Evolutionary conservation across 2,113 vertebrate genomes (phyloP).

Genomic region (Laticauda laticaudata): DNA sequence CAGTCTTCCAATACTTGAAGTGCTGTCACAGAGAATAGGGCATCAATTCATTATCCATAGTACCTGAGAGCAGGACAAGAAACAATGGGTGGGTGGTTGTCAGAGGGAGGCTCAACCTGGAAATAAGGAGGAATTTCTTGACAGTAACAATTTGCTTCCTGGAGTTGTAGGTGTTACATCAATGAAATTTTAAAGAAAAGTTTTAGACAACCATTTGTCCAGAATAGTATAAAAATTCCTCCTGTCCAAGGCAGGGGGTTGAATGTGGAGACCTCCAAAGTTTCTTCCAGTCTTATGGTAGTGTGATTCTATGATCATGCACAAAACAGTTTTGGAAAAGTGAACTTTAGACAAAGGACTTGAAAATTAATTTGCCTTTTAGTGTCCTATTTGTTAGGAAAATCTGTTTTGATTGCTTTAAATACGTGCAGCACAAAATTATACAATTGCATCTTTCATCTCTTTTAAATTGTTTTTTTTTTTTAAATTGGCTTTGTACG

Average conservation of each 20-base stretch:
- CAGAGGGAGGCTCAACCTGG: not conserved
- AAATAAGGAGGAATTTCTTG: not conserved
- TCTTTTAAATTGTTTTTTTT: constrained; percentile 27
- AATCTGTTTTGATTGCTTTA: constrained; percentile 22
- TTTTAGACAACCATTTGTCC: not conserved
- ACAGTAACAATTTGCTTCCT: not conserved
- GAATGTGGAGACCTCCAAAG: not conserved
- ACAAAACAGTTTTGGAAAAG: constrained; percentile 16
- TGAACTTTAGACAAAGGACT: constrained; percentile 7
- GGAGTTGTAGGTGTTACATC: not conserved
- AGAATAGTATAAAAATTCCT: not conserved
- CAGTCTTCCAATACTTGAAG: not conserved
- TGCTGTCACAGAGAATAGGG: not conserved
- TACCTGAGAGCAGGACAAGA: not conserved
- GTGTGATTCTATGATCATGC: not conserved
- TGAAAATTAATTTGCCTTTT: not conserved
- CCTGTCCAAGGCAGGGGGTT: not conserved
- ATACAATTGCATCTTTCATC: not conserved
- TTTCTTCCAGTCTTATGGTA: not conserved
- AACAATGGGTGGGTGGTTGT: not conserved
- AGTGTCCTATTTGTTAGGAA: constrained; percentile 11
- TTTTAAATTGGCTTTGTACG: not conserved
- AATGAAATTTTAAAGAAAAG: not conserved
- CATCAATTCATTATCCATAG: not conserved
- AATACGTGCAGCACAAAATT: not conserved